Percentiles rank a stretch among this genome's conserved stretches.
phyloP scores from a whole-genome alignment of 2,888 invertebrate genomes.

The Eupithecia dodoneata region DNA sequence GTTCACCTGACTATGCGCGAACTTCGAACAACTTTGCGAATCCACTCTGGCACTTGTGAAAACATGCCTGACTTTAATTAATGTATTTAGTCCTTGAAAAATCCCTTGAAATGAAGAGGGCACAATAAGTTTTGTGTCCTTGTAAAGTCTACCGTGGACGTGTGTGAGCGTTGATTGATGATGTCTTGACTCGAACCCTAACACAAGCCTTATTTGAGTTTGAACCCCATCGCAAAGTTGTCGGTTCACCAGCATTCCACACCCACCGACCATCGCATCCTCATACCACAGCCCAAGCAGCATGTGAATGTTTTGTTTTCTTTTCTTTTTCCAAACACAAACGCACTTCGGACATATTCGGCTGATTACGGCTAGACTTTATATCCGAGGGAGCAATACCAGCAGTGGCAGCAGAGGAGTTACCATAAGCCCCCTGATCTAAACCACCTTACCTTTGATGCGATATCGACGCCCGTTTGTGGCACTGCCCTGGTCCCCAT shows the following conservation, averaged over 20 bases:
- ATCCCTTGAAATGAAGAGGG: not conserved
- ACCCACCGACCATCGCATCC: slow-evolving; percentile 67
- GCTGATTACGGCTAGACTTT: slow-evolving; percentile 80
- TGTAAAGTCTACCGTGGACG: not conserved
- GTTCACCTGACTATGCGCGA: slow-evolving; percentile 61
- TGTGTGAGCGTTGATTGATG: not conserved
- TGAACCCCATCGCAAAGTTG: slow-evolving; percentile 62
- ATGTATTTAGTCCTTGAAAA: not conserved
- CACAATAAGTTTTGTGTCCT: not conserved
- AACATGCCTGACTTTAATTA: not conserved
- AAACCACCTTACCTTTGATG: slow-evolving; percentile 83
- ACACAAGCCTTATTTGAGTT: slow-evolving; percentile 1
- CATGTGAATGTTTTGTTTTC: slow-evolving; percentile 85
- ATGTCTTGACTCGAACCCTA: not conserved
- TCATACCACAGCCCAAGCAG: slow-evolving; percentile 80
- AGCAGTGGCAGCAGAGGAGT: slow-evolving; percentile 87
- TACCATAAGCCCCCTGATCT: slow-evolving; percentile 84
- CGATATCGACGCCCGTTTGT: slow-evolving; percentile 79
- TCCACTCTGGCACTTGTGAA: not conserved
- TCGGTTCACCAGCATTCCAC: slow-evolving; percentile 61
- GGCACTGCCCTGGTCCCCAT: slow-evolving; percentile 81
- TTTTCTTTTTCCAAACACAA: slow-evolving; percentile 84
- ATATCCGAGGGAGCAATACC: slow-evolving; percentile 86
- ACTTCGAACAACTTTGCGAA: slow-evolving; percentile 42
- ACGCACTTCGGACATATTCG: slow-evolving; percentile 82